phyloP scores from a whole-genome alignment of 2,888 invertebrate genomes.

The Phorcus lineatus region DNA sequence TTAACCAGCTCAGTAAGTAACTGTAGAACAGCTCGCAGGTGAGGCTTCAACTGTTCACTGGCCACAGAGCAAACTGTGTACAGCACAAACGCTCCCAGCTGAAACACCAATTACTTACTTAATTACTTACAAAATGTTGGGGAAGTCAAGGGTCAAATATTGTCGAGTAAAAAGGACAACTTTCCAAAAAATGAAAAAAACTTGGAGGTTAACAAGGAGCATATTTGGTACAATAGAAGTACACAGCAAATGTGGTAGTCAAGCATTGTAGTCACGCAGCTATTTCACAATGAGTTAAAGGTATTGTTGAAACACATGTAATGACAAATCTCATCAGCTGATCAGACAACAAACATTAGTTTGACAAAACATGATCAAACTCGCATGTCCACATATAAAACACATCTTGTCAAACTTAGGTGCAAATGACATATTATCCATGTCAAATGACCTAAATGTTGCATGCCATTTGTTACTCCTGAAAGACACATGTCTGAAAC shows the following conservation, averaged over 20 bases:
- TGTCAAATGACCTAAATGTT: no score
- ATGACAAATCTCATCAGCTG: not conserved
- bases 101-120: slow-evolving; percentile 41
- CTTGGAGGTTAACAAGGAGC: not conserved
- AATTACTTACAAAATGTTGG: no score
- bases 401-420: no score
- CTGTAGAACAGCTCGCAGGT: slow-evolving; percentile 80
- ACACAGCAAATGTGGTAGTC: not conserved
- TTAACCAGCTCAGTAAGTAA: slow-evolving; percentile 78
- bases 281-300: not conserved
- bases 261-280: not conserved
- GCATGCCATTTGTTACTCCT: no score
- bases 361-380: not conserved
- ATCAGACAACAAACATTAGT: no score
- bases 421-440: no score
- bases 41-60: slow-evolving; percentile 82
- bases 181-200: no score
- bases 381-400: not conserved
- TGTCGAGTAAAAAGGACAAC: no score
- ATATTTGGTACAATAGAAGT: not conserved
- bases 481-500: no score
- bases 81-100: slow-evolving; percentile 83
- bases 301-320: not conserved
- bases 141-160: no score
- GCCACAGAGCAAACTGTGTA: slow-evolving; percentile 84